phyloP scores from a whole-genome alignment of 1,140 invertebrate genomes.

The Polyergus mexicanus region DNA sequence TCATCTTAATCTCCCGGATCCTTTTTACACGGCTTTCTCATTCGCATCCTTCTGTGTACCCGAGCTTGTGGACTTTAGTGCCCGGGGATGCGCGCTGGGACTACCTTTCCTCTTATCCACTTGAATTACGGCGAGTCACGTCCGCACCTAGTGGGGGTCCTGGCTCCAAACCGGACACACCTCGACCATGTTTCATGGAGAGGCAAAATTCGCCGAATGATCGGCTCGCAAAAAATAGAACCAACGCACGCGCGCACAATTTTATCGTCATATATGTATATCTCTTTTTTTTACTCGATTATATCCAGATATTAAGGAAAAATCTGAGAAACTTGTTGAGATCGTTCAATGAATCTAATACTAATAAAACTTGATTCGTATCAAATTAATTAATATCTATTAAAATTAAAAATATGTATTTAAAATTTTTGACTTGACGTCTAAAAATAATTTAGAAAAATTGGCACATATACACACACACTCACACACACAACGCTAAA shows the following conservation, averaged over 20 bases:
- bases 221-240: conserved; percentile 74
- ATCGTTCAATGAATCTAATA: too few species aligned
- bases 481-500: neutral
- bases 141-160: conserved; percentile 74
- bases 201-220: conserved; percentile 67
- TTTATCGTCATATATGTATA: neutral
- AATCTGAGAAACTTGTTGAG: too few species aligned
- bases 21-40: conserved; percentile 80
- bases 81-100: conserved; percentile 45
- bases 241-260: conserved; percentile 49
- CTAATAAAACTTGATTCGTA: too few species aligned
- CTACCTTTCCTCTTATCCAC: conserved; percentile 79
- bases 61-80: conserved; percentile 74
- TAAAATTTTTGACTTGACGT: too few species aligned
- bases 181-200: conserved; percentile 73
- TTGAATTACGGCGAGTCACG: conserved; percentile 82
- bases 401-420: neutral
- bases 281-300: neutral
- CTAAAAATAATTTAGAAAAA: neutral
- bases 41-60: conserved; percentile 74
- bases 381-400: neutral
- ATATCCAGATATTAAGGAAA: neutral
- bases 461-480: neutral
- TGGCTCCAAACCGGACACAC: conserved; percentile 70
- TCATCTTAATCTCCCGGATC: conserved; percentile 81